A percentile compares a stretch with the other conserved stretches of the same genome.
phyloP scores from a whole-genome alignment of 2,113 vertebrate genomes.

The Ptilorrhoa leucosticta region DNA sequence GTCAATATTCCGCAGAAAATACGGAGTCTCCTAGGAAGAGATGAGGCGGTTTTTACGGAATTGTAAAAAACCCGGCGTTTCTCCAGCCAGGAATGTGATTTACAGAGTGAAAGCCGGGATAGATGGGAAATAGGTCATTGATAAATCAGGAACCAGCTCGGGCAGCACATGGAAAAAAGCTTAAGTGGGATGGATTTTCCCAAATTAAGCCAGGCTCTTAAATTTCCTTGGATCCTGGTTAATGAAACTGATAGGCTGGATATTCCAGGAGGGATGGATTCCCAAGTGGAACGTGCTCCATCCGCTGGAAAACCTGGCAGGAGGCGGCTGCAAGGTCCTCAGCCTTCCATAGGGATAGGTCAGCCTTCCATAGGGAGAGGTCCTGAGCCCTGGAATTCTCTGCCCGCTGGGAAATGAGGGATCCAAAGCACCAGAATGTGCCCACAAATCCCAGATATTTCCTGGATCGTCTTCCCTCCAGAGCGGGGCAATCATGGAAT shows the following conservation, averaged over 20 bases:
- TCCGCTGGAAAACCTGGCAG: neutral
- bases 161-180: slow-evolving; percentile 30
- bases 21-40: neutral
- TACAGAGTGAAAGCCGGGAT: neutral
- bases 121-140: slow-evolving; percentile 2
- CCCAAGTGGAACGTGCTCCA: rapidly evolving
- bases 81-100: neutral
- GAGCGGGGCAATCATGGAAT: rapidly evolving
- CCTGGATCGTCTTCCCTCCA: neutral
- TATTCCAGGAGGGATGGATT: neutral
- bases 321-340: neutral
- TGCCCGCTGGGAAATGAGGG: neutral
- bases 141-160: slow-evolving; percentile 15
- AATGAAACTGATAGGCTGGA: slow-evolving; percentile 28
- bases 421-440: neutral
- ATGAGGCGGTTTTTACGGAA: neutral
- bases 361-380: rapidly evolving
- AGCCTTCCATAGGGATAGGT: neutral
- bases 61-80: neutral
- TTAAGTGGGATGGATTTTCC: neutral
- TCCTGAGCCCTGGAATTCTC: neutral
- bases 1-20: neutral
- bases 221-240: slow-evolving; percentile 20
- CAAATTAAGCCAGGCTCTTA: neutral
- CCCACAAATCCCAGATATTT: neutral